phyloP scores from a whole-genome alignment of 35 echinoderm and acorn worm genomes.

The Apostichopus japonicus region DNA sequence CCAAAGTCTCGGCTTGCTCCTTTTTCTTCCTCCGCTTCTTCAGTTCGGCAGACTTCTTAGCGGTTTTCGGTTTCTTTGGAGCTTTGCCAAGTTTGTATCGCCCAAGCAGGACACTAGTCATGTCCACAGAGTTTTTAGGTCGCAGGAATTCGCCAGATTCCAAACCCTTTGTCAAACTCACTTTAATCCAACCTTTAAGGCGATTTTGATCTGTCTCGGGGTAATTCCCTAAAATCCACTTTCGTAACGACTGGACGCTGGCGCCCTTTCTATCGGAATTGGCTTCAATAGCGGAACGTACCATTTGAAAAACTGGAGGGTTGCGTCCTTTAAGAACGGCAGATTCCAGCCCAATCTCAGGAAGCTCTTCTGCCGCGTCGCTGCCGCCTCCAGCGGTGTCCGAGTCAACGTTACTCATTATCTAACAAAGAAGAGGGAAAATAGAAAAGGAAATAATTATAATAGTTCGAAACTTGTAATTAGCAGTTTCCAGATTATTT shows the following conservation, averaged over 20 bases:
- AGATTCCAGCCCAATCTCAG: not conserved
- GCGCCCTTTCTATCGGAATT: slow-evolving; percentile 37
- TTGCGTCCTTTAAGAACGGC: not conserved
- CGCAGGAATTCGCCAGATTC: slow-evolving; percentile 27
- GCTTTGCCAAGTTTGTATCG: slow-evolving; percentile 43
- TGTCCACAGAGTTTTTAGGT: slow-evolving; percentile 8
- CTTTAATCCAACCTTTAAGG: not conserved
- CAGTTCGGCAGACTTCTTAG: not conserved
- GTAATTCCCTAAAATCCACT: slow-evolving; percentile 22
- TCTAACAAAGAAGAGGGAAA: too few species aligned
- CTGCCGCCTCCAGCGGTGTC: not conserved
- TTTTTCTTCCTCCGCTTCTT: slow-evolving; percentile 17
- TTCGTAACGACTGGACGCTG: not conserved
- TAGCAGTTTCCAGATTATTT: too few species aligned
- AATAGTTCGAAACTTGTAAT: too few species aligned
- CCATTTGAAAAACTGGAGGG: not conserved
- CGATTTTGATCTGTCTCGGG: slow-evolving; percentile 27
- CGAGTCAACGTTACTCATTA: too few species aligned
- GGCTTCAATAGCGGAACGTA: slow-evolving; percentile 19
- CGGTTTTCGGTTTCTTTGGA: slow-evolving; percentile 8
- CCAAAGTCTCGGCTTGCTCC: not conserved
- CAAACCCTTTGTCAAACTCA: not conserved
- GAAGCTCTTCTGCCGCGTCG: not conserved
- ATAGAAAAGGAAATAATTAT: too few species aligned
- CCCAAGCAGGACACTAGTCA: not conserved